Base-by-base conservation (phyloP, 2,888 invertebrate genomes). In the Pseudeuparius sepicola region DNA sequence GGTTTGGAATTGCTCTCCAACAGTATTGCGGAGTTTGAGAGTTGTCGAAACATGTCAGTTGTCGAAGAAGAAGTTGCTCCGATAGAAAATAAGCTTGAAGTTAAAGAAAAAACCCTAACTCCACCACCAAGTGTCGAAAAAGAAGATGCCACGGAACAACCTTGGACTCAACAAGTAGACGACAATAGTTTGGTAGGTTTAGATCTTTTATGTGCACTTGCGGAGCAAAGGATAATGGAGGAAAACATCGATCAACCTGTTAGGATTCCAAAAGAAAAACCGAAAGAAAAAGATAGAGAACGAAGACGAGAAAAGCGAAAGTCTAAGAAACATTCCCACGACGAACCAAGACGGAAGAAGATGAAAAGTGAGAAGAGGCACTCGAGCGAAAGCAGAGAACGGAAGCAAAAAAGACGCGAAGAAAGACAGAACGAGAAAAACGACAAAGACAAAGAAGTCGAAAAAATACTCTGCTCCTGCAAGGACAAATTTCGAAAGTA, bases 1-100 rank as follows among this genome's bases (percentile, higher is more conserved):
- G 88, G 88, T 0, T 61, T 89, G 17, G 85, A 88, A 55, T 60
- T 88, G 24, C 59, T 88, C 14, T 87, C 87, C 0, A 87, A 87
- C 51, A 87, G 87, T 55, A 86, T 88, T 39, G 84, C 81, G 36
- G 83, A 84, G 49, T 78, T 80, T 47, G 80, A 80, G 51, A 70
- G 71, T 33, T 52, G 63, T 29, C 39, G 46, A 14, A 34, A 24
- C 59, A 67, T 10, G 24, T 44, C 9, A 60, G 54, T 17, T 57
- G 42, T 34, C 42, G 48, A 44, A 14, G 45, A 43, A 3, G 56
- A 58, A n/a, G n/a, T n/a, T n/a, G n/a, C n/a, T n/a, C n/a, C n/a
- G n/a, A n/a, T n/a, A n/a, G 20, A 26, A 67, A 72, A 42, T 34
- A 43, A 44, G 4, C 49, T 44, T 18, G 48, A 47, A 3, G 47